These are phyloP conservation scores for Nymphalis io DNA, from an alignment of 1,140 invertebrate species.

Conservation along the genomic window DNA sequence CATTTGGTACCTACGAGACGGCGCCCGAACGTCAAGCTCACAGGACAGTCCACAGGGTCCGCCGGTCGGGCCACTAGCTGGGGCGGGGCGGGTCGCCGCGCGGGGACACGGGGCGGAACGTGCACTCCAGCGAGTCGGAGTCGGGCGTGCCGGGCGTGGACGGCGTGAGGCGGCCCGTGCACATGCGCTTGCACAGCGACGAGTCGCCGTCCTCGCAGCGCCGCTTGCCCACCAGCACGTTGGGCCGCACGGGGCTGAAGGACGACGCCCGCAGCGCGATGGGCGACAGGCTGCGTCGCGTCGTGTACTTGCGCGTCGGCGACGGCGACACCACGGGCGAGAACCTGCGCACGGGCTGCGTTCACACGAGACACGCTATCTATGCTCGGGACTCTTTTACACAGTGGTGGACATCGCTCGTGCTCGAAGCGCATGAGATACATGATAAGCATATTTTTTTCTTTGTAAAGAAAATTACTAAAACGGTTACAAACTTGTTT, in stretches of 20 bases:
- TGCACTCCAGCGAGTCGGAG: conserved; percentile 67
- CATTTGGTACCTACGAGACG: conserved; percentile 10
- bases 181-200: conserved; percentile 65
- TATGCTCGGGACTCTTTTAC: too few species aligned
- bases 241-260: conserved; percentile 87
- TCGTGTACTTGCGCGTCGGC: conserved; percentile 90
- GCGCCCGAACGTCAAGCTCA: background rate
- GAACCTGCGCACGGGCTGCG: conserved; percentile 54
- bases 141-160: conserved; percentile 66
- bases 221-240: conserved; percentile 86
- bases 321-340: conserved; percentile 87
- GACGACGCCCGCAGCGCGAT: conserved; percentile 89
- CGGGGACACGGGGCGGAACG: conserved; percentile 69
- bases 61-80: conserved; percentile 57
- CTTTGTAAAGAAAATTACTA: too few species aligned
- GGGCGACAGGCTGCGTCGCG: conserved; percentile 90
- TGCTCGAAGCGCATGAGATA: too few species aligned
- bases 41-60: background rate
- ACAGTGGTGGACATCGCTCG: too few species aligned
- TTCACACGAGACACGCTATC: too few species aligned
- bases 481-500: too few species aligned
- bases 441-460: too few species aligned
- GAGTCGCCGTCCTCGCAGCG: conserved; percentile 88
- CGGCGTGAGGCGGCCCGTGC: conserved; percentile 64
- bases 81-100: conserved; percentile 48